Percentiles rank a stretch among this genome's conserved stretches.
Evolutionary conservation across 2,888 invertebrate genomes (phyloP).

Genomic region (Nasonovia ribisnigri): DNA sequence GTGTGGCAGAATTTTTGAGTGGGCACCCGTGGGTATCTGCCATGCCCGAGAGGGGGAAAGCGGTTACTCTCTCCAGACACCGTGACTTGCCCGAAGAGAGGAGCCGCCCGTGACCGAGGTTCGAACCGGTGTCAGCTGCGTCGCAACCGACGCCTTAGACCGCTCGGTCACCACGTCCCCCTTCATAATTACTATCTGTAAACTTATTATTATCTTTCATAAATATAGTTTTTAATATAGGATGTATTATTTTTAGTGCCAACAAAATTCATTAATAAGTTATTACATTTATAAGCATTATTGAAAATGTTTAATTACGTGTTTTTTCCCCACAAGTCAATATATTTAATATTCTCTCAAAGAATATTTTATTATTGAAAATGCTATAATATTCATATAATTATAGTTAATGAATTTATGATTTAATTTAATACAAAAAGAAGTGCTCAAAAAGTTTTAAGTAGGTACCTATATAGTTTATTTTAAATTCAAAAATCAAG

Average conservation of each 20-base stretch:
- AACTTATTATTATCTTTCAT: background rate
- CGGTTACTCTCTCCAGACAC: no score
- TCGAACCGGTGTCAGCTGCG: no score
- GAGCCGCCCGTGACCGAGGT: no score
- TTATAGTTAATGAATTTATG: background rate
- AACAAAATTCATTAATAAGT: background rate
- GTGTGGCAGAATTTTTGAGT: no score
- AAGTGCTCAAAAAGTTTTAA: background rate
- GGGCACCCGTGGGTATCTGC: no score
- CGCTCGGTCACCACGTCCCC: no score
- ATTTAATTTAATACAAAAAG: background rate
- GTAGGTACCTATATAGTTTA: background rate
- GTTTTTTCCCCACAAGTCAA: background rate
- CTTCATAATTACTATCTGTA: no score
- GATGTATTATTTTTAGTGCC: background rate
- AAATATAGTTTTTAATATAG: background rate
- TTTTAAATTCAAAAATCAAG: background rate
- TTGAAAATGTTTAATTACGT: background rate
- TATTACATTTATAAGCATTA: background rate
- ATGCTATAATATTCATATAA: background rate
- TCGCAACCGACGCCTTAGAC: no score
- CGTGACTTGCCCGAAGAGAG: no score
- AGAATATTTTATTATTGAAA: conserved; percentile 2
- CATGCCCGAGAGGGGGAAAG: no score
- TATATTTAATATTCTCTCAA: background rate